Base-by-base conservation (phyloP, 2,888 invertebrate species). In the Cantharis rustica region DNA sequence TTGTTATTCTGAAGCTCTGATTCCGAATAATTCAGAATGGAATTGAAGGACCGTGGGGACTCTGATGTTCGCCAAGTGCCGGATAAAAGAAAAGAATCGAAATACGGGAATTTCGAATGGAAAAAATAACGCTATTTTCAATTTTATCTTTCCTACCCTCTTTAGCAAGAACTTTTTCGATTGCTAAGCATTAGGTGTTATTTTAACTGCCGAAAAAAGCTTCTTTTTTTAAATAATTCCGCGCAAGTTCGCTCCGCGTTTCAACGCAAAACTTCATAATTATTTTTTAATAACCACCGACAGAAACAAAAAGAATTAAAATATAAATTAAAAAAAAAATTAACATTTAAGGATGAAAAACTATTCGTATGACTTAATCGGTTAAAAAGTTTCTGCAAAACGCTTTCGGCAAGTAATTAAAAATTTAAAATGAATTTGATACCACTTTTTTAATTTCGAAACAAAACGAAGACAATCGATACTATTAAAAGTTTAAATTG, bases 1-100 rank as follows among this genome's bases (percentile, higher is more conserved):
- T 78, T 80, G 81, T 80, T 80, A 79, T 81, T 81, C 79, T 72
- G 79, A 76, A 79, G 77, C 78, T 79, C 76, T 80, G 81, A 80
- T 81, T 81, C 78, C 75, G 80, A 81, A 81, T 81, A 80, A 81
- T 81, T 79, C 79, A 79, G 68, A 76, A 75, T 75, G 77, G 79
- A 80, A 80, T 81, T 78, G 81, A 75, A 80, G 81, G 79, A 71
- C 80, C 78, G 72, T 70, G 13, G 81, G 77, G 81, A 80, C 72
- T 75, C 72, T 71, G 72, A 75, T 72, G 76, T 74, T 79, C 75
- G 75, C 79, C 80, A 80, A 80, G 79, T 78, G 79, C 75, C 78
- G 78, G 79, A 79, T 77, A 77, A 80, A 76, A 76, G 79, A 78
- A 75, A 75, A 72, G 75, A 75, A 78, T 78, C 68, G 78, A 31